A percentile compares a stretch with the other conserved stretches of the same genome.
Conservation (phyloP, 2,113 vertebrate species). For the Sander vitreus region DNA sequence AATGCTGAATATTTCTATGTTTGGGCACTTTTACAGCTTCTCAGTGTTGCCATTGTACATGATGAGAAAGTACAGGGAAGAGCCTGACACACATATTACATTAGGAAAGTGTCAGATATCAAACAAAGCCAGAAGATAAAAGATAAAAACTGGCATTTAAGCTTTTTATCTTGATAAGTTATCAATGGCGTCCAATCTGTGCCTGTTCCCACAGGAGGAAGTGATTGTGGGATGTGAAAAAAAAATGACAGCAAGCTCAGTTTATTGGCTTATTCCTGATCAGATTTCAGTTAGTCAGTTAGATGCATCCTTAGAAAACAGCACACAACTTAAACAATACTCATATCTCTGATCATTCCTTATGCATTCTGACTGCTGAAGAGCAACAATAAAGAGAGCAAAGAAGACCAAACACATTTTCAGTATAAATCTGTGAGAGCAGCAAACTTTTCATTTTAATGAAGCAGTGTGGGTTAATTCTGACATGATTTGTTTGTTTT, state of each 20-base stretch:
- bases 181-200: conserved; percentile 71
- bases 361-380: conserved; percentile 2
- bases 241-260: conserved; percentile 56
- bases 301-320: conserved; percentile 9
- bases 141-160: conserved; percentile 73
- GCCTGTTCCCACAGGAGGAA: conserved; percentile 71
- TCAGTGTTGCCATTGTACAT: background rate
- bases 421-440: background rate
- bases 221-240: conserved; percentile 38
- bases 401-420: background rate
- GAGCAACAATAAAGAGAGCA: background rate
- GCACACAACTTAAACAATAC: conserved; percentile 27
- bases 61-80: conserved; percentile 19
- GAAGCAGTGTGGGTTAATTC: conserved; percentile 78
- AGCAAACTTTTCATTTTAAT: conserved; percentile 53
- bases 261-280: conserved; percentile 59
- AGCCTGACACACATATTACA: conserved; percentile 24
- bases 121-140: conserved; percentile 63
- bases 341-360: conserved; percentile 28
- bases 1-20: background rate
- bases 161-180: conserved; percentile 73
- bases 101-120: conserved; percentile 58
- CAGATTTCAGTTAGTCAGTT: conserved; percentile 22
- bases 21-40: background rate
- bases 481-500: conserved; percentile 77